Percentiles rank a stretch among this genome's conserved stretches.
These are phyloP conservation scores for Drosophila arawakana DNA, from an alignment of 1,140 invertebrate genomes.

Conservation along the genomic window DNA sequence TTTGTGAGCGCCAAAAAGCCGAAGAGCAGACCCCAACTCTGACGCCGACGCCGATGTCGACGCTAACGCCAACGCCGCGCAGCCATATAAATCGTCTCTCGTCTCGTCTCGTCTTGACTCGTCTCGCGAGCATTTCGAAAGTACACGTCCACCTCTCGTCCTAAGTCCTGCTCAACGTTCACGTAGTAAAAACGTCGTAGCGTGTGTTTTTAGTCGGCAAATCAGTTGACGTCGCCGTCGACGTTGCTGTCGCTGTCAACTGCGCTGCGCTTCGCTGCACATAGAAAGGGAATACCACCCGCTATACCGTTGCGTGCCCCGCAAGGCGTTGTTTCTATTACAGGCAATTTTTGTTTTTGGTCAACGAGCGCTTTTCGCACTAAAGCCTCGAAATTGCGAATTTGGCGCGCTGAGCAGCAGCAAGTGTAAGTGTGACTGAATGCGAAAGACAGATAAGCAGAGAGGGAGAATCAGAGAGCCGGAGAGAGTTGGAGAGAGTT, in stretches of 20 bases:
- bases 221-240: constrained; percentile 46
- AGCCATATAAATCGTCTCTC: constrained; percentile 70
- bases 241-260: constrained; percentile 16
- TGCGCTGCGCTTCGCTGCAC: constrained; percentile 62
- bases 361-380: constrained; percentile 56
- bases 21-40: constrained; percentile 57
- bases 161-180: constrained; percentile 52
- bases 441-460: constrained; percentile 1
- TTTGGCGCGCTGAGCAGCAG: constrained; percentile 70
- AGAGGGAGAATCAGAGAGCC: constrained; percentile 1
- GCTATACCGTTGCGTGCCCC: constrained; percentile 5
- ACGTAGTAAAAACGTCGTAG: constrained; percentile 65
- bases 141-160: constrained; percentile 47
- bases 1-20: constrained; percentile 77
- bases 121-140: constrained; percentile 34
- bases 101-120: constrained; percentile 40
- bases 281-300: constrained; percentile 34
- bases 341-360: constrained; percentile 58
- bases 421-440: constrained; percentile 62
- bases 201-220: constrained; percentile 58
- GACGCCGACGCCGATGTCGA: constrained; percentile 32
- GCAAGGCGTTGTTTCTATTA: constrained; percentile 12
- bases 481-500: constrained; percentile 7
- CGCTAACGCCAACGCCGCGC: constrained; percentile 50
- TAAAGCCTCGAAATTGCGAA: constrained; percentile 60